Base-by-base conservation (phyloP, 2,797 vertebrate genomes). In the Rhabdomys pumilio region DNA sequence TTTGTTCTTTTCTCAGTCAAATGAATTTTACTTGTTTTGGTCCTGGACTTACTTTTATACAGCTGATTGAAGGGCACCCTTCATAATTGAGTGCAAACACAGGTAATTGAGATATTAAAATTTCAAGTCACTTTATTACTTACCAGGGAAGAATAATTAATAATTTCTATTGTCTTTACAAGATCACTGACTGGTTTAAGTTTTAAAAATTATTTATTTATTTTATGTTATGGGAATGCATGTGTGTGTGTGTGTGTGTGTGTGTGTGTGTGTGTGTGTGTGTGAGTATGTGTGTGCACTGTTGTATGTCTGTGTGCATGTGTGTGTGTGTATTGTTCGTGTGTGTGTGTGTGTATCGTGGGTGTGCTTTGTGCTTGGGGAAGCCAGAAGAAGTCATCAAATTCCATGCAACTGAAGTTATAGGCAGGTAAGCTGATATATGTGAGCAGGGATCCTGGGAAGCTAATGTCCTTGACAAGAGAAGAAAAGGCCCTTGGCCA, bases 21-120 rank as follows among this genome's bases (percentile, higher is more conserved):
- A 26, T n/a, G 34, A 10, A 34, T 91, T 92, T 90, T 86, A 69
- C 8, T 76, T 81, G 47, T 82, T 67, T 85, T 34, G 24, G 11
- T 6, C 3, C 10, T 84, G 5, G 6, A 53, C 53, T 89, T 65
- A 34, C 6, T 76, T 85, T 87, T 79, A 19, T 75, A 41, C 20
- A 89, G 69, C 84, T 55, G 14, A 94, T 15, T 4, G 47, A 61
- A 6, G 41, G 11, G 19, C 22, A 50, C 2, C 22, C 22, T 57
- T 76, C n/a, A 19, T 85, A 55, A 91, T 73, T 89, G n/a, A 94
- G 8, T 50, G 1, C 13, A 79, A 69, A 93, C 4, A 79, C 3
- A 22, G 22, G 86, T 94, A 67, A 61, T 44, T 85, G 14, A 90
- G 38, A 69, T 41, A 93, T 86, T 55, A 89, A 65, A n/a, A 15